Evolutionary conservation across 92 coral and sea anemone species (phyloP).

Genomic region (Heliopora coerulea): DNA sequence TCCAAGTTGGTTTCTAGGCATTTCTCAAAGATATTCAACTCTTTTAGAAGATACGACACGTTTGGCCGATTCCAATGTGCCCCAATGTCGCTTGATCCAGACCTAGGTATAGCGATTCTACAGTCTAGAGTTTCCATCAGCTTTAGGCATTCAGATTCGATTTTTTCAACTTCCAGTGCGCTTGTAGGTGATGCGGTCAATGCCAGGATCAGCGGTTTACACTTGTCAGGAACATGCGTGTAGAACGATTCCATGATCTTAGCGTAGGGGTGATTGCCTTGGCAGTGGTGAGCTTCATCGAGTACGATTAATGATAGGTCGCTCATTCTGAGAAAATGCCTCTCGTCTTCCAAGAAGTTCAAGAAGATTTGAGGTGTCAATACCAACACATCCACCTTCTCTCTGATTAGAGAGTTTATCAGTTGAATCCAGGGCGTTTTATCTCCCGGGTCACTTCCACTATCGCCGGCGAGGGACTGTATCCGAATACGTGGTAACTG

Average conservation of each 20-base stretch:
- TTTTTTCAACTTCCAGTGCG: conserved; percentile 47
- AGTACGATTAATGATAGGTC: conserved; percentile 77
- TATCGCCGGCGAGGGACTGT: conserved; percentile 65
- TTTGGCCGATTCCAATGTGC: conserved; percentile 73
- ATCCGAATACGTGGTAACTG: conserved; percentile 74
- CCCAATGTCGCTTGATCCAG: conserved; percentile 57
- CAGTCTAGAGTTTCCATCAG: conserved; percentile 63
- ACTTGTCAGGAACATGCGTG: conserved; percentile 44
- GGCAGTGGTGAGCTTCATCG: conserved; percentile 91
- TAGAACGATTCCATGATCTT: conserved; percentile 73
- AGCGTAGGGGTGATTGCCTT: conserved; percentile 79
- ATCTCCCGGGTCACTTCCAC: conserved; percentile 40
- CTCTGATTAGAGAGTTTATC: conserved; percentile 58
- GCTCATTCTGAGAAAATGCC: conserved; percentile 57
- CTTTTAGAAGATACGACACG: conserved; percentile 42
- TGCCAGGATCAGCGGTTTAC: conserved; percentile 79
- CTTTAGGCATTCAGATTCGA: conserved; percentile 43
- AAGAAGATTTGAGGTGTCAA: conserved; percentile 84
- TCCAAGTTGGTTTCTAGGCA: conserved; percentile 3
- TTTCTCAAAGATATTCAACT: conserved; percentile 2
- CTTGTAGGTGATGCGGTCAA: conserved; percentile 94
- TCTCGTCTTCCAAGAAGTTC: conserved; percentile 68
- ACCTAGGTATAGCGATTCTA: conserved; percentile 64
- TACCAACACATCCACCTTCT: conserved; percentile 70
- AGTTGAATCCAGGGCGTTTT: conserved; percentile 56